Conservation (phyloP, 2,113 vertebrate species). For the Electrona antarctica region DNA sequence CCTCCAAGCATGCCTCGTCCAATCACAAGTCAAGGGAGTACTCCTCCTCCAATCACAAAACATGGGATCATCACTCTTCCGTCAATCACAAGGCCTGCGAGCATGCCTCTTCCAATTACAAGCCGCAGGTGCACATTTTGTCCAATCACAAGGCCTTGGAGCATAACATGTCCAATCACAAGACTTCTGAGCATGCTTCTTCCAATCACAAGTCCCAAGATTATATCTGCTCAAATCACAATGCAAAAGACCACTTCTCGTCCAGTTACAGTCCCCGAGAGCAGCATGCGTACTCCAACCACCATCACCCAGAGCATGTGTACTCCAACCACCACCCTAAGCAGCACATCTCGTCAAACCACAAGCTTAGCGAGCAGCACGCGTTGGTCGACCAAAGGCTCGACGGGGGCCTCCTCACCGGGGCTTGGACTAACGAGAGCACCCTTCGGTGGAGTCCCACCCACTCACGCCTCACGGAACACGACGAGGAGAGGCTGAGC, state of each 20-base stretch:
- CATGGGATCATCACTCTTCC: conserved; percentile 73
- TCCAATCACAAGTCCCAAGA: conserved; percentile 79
- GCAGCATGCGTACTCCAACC: conserved; percentile 69
- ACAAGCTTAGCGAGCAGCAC: conserved; percentile 71
- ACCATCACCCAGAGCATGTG: conserved; percentile 61
- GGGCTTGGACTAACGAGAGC: conserved; percentile 89
- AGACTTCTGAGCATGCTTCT: conserved; percentile 78
- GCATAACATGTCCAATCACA: conserved; percentile 78
- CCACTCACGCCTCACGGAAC: conserved; percentile 86
- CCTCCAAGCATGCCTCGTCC: conserved; percentile 76
- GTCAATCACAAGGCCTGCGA: conserved; percentile 78
- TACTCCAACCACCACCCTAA: conserved; percentile 77
- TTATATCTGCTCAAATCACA: conserved; percentile 76
- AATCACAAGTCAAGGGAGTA: conserved; percentile 79
- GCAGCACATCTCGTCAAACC: conserved; percentile 77
- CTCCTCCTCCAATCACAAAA: conserved; percentile 80
- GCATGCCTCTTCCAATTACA: conserved; percentile 78
- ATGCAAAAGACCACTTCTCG: conserved; percentile 72
- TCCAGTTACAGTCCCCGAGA: conserved; percentile 72
- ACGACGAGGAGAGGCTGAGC: conserved; percentile 88
- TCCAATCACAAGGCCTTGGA: conserved; percentile 89
- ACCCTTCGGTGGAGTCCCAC: conserved; percentile 87
- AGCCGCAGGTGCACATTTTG: conserved; percentile 78
- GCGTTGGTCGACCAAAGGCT: conserved; percentile 80
- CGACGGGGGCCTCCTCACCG: conserved; percentile 74